Conservation (phyloP, 1,140 invertebrate genomes). For the Bacillus rossius region DNA sequence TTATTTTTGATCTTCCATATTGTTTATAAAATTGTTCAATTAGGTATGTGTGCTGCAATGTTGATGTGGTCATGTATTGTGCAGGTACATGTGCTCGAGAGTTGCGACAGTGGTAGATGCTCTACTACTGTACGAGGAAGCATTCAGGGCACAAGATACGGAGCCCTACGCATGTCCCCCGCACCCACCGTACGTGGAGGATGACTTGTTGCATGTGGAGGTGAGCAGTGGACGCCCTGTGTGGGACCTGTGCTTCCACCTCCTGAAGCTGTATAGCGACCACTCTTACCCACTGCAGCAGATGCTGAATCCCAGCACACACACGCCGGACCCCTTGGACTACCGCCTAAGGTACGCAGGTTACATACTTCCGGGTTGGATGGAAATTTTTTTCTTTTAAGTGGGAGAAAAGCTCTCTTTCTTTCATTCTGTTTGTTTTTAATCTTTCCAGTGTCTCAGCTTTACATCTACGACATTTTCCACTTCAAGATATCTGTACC, state of each 20-base stretch:
- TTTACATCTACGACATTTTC: too few species aligned
- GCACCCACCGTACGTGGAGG: constrained; percentile 37
- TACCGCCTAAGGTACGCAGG: constrained; percentile 59
- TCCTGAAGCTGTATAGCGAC: constrained; percentile 69
- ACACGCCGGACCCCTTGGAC: constrained; percentile 75
- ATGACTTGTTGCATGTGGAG: constrained; percentile 20
- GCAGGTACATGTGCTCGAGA: constrained; percentile 59
- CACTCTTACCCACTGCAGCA: constrained; percentile 56
- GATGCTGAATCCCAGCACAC: constrained; percentile 67
- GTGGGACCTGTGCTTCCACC: constrained; percentile 73
- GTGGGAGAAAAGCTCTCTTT: too few species aligned
- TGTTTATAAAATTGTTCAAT: too few species aligned
- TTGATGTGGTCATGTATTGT: too few species aligned
- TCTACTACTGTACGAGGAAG: constrained; percentile 58
- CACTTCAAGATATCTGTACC: too few species aligned
- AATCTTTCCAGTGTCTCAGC: too few species aligned
- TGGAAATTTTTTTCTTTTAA: too few species aligned
- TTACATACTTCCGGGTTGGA: too few species aligned
- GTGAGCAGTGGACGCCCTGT: constrained; percentile 3
- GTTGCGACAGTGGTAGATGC: constrained; percentile 62
- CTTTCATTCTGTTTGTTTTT: neutral
- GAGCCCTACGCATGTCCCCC: constrained; percentile 33
- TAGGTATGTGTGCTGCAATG: too few species aligned
- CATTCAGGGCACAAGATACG: constrained; percentile 47
- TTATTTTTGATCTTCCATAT: too few species aligned